These are phyloP conservation scores for Entomobrya multifasciata DNA, from an alignment of 2,888 invertebrate genomes.

Conservation along the genomic window DNA sequence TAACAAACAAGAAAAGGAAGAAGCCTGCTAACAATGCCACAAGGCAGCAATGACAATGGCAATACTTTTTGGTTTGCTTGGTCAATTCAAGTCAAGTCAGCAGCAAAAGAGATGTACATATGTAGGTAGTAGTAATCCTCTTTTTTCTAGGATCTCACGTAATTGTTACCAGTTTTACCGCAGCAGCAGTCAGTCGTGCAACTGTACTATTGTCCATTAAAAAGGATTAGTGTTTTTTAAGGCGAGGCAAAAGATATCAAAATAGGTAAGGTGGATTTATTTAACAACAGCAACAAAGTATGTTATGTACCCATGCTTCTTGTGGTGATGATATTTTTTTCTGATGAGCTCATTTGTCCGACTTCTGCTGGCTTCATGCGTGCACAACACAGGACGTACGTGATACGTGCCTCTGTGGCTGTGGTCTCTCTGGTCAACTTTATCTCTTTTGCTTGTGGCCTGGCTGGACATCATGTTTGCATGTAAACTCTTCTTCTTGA, in stretches of 20 bases:
- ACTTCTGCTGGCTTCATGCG: slow-evolving; percentile 43
- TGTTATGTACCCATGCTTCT: no score
- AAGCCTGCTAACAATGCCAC: background rate
- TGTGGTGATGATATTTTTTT: background rate
- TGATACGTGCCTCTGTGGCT: slow-evolving; percentile 5
- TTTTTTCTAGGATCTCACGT: no score
- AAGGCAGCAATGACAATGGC: background rate
- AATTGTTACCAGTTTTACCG: no score
- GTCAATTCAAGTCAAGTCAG: background rate
- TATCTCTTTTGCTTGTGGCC: slow-evolving; percentile 6
- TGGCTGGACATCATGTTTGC: background rate
- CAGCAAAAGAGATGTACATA: no score
- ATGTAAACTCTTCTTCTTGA: no score
- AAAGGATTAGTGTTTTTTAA: background rate
- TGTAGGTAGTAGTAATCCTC: no score
- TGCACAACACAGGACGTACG: background rate
- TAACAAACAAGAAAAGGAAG: no score
- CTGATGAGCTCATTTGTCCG: slow-evolving; percentile 54
- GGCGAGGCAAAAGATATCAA: background rate
- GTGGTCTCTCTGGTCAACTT: background rate
- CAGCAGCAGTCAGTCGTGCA: background rate
- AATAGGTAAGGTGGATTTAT: background rate
- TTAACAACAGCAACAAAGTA: background rate
- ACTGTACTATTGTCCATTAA: background rate
- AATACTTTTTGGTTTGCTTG: background rate